Evolutionary conservation across 2,113 vertebrate species (phyloP).

Genomic region (Ptilorrhoa leucosticta): DNA sequence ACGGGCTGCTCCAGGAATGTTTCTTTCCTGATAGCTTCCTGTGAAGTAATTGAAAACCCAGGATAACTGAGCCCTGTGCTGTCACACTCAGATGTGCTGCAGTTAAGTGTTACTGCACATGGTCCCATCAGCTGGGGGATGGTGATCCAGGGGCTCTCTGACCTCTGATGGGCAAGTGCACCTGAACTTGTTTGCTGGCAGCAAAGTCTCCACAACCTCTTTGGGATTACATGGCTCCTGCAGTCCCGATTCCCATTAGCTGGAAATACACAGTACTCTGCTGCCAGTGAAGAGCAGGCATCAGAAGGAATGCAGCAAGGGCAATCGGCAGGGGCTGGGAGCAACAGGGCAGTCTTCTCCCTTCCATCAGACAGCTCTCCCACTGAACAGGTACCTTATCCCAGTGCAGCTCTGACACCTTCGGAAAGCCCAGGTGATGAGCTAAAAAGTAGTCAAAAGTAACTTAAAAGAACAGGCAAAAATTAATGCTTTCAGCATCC

Average conservation of each 20-base stretch:
- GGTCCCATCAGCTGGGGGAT: neutral
- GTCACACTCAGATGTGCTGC: neutral
- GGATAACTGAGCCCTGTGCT: neutral
- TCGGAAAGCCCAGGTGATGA: neutral
- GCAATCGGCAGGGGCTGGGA: rapidly evolving
- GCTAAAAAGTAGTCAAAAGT: neutral
- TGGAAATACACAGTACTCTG: neutral
- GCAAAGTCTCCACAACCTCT: neutral
- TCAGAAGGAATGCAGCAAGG: neutral
- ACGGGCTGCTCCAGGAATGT: constrained; percentile 4
- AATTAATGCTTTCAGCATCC: neutral
- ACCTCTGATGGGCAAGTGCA: neutral
- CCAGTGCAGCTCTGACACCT: neutral
- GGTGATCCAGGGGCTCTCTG: neutral
- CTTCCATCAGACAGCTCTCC: neutral
- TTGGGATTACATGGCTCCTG: neutral
- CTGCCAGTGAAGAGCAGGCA: neutral
- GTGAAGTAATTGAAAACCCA: constrained; percentile 40
- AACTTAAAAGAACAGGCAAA: neutral
- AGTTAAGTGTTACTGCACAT: neutral
- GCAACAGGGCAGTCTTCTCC: neutral
- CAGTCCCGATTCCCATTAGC: neutral
- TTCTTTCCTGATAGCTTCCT: neutral
- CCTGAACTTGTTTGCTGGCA: neutral
- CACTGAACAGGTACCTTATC: neutral